Base-by-base conservation (phyloP, 1,140 invertebrate species). In the Trichonephila clavipes region DNA sequence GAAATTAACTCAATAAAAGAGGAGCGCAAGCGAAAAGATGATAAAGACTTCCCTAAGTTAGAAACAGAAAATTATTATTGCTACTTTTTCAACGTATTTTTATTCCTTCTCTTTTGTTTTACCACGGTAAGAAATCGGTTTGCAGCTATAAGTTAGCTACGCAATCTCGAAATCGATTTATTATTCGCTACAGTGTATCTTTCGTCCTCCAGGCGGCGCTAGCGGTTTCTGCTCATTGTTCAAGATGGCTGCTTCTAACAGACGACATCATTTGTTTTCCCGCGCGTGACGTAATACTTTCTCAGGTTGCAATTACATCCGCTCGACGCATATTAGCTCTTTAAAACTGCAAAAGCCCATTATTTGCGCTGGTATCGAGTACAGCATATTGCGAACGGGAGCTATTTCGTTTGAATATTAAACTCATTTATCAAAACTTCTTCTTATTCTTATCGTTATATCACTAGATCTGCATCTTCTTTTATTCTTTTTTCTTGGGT, bases 321-420 rank as follows among this genome's bases (percentile, higher is more conserved):
- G 66, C 61, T 62, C 86, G 87, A 88, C 87, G 87, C 87, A 72
- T 88, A 88, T 88, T 88, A 88, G 62, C 87, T 88, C 87, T 88
- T 88, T 88, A 88, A 88, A 72, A 88, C 87, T 88, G 87, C 87
- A 72, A 88, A 88, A 88, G 87, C 87, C 87, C 87, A 88, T 88
- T 88, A 88, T 88, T 88, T 88, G 44, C 87, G 8, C 40, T 88
- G 87, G 62, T 51, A 88, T 88, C 87, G 87, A 69, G 44, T n/a
- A 21, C 28, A 88, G 34, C 62, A 72, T 72, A 88, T 88, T 88
- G 87, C 72, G 87, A 66, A 72, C 34, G 8, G 87, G 64, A 72
- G 62, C 61, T 24, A 88, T 88, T 88, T 88, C 87, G 62, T 88
- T 88, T 88, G 87, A 88, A 88, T 88, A 88, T 88, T 88, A 88